Evolutionary conservation across 2,888 invertebrate genomes (phyloP).

Genomic region (Clostera curtula): DNA sequence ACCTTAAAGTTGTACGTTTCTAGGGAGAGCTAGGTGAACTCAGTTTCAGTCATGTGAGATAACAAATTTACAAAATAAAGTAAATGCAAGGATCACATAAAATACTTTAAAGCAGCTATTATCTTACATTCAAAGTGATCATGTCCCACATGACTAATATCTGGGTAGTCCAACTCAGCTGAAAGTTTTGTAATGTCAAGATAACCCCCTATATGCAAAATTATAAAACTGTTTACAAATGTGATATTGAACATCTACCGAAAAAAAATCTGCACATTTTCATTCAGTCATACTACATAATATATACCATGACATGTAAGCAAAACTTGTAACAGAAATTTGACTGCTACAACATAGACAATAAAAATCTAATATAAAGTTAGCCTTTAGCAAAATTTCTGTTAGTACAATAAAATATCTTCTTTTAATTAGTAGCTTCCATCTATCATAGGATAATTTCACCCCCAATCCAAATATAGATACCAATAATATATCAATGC

Average conservation of each 20-base stretch:
- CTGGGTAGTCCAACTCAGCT: slow-evolving; percentile 51
- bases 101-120: slow-evolving; percentile 23
- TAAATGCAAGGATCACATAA: slow-evolving; percentile 53
- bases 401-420: too few relatives aligned
- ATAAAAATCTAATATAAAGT: too few relatives aligned
- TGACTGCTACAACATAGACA: too few relatives aligned
- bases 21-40: slow-evolving; percentile 61
- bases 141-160: slow-evolving; percentile 55
- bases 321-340: too few relatives aligned
- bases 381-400: too few relatives aligned
- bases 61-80: slow-evolving; percentile 32
- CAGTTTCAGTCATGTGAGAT: slow-evolving; percentile 61
- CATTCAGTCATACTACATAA: too few relatives aligned
- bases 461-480: too few relatives aligned
- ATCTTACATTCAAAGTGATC: slow-evolving; percentile 32
- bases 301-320: too few relatives aligned
- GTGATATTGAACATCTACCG: slow-evolving; percentile 29
- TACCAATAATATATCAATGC: too few relatives aligned
- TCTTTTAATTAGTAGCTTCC: too few relatives aligned
- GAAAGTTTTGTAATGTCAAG: slow-evolving; percentile 58
- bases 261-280: slow-evolving; percentile 25
- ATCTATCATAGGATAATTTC: too few relatives aligned
- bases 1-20: slow-evolving; percentile 69
- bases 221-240: slow-evolving; percentile 12
- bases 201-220: slow-evolving; percentile 49